These are phyloP conservation scores for Cephalopachus bancanus DNA, from an alignment of 2,797 vertebrate genomes.

Conservation along the genomic window DNA sequence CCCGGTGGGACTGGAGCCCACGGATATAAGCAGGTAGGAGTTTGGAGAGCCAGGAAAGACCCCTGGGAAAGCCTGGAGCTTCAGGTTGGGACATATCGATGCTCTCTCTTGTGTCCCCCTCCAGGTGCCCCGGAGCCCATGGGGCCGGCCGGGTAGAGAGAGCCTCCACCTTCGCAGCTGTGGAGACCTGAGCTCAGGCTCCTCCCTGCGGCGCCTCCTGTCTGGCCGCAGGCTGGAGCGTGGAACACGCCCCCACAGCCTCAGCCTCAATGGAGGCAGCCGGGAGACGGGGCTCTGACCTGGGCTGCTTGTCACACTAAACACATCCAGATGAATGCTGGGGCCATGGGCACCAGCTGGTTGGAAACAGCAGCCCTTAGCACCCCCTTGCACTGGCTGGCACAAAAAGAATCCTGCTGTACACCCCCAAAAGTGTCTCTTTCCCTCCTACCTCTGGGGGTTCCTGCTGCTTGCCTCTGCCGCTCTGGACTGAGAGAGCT, in stretches of 20 bases:
- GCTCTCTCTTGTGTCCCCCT: neutral
- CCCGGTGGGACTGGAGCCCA: slow-evolving; percentile 88
- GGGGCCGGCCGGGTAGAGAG: slow-evolving; percentile 85
- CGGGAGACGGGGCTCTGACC: slow-evolving; percentile 91
- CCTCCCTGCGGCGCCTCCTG: slow-evolving; percentile 93
- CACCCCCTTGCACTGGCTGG: slow-evolving; percentile 46
- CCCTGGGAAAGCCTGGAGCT: neutral
- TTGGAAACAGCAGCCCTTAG: slow-evolving; percentile 46
- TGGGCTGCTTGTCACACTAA: neutral
- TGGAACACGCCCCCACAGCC: slow-evolving; percentile 90
- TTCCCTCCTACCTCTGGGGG: slow-evolving; percentile 53
- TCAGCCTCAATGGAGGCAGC: slow-evolving; percentile 93
- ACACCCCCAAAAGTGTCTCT: neutral
- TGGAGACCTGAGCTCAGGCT: slow-evolving; percentile 95
- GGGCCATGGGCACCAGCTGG: slow-evolving; percentile 21
- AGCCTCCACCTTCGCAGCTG: slow-evolving; percentile 97
- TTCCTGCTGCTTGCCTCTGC: slow-evolving; percentile 65
- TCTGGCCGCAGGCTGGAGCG: slow-evolving; percentile 88
- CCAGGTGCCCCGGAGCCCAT: slow-evolving; percentile 81
- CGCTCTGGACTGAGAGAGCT: neutral
- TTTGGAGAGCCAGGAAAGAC: slow-evolving; percentile 26
- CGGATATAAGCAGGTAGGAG: slow-evolving; percentile 92
- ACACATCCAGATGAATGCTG: slow-evolving; percentile 6
- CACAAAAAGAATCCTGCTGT: slow-evolving; percentile 63
- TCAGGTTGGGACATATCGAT: neutral